Base-by-base conservation (phyloP, 2,797 vertebrate species). In the Scarus forsteni region DNA sequence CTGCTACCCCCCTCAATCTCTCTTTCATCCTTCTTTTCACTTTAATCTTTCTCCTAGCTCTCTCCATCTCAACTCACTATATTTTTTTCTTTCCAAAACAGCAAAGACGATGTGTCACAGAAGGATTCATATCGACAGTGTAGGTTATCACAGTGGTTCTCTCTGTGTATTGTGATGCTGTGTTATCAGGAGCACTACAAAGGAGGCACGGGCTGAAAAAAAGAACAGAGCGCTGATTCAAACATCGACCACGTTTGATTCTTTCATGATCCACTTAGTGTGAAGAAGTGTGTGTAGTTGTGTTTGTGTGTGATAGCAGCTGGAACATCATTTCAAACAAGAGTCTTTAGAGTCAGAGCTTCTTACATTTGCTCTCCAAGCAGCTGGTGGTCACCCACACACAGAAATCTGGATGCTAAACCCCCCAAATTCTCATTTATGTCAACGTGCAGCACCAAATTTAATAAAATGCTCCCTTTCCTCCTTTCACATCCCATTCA, bases 211-310 rank as follows among this genome's bases (percentile, higher is more conserved):
- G 18, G 49, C 60, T 77, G 73, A 60, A 46, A 48, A n/a, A 72
- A 66, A 72, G 69, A 83, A 78, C 61, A 64, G 49, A 77, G 43
- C 60, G 38, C 53, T 85, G 74, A 91, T 80, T 88, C 79, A 79
- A 76, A 83, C 74, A 85, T 42, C 19, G 55, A 53, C 61, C n/a
- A 51, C 36, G 77, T 89, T 79, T 88, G 79, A 83, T 84, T 83
- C 63, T 75, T 65, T 83, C 74, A 79, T 68, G 63, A 84, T 76
- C 66, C 66, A 76, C 75, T 85, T 60, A 74, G 65, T 53, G 53
- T 51, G 36, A 66, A 50, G 35, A 39, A 14, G 19, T 14, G 4
- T 60, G 19, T 54, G 38, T 55, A 13, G 66, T 27, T 63, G 51
- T 75, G 60, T 69, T 43, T 59, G 66, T 60, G 45, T 46, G 53